phyloP scores from a whole-genome alignment of 2,888 invertebrate genomes.

The Caenorhabditis wallacei region DNA sequence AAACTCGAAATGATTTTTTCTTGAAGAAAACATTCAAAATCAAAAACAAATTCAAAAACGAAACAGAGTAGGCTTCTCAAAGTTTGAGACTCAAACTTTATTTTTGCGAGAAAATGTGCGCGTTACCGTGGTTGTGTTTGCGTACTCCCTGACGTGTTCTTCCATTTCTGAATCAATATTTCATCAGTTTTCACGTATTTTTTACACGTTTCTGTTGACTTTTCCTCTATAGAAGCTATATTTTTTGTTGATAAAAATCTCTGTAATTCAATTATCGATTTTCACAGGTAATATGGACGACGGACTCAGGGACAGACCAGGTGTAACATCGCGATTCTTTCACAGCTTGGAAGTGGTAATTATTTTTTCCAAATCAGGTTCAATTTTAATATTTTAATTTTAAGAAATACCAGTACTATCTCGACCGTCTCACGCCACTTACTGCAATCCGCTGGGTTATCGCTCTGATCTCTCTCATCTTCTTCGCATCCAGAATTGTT shows the following conservation, averaged over 20 bases:
- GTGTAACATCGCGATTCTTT: constrained; percentile 77
- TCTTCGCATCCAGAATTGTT: constrained; percentile 78
- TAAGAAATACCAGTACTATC: constrained; percentile 83
- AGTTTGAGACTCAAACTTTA: neutral
- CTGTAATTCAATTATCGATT: neutral
- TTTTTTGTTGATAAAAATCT: neutral
- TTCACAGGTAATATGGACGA: constrained; percentile 77
- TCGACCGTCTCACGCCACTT: constrained; percentile 82
- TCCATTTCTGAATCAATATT: constrained; percentile 49
- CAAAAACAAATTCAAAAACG: neutral
- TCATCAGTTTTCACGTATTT: constrained; percentile 26
- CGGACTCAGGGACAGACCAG: constrained; percentile 80
- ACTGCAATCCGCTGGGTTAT: constrained; percentile 81
- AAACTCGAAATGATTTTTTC: too few species aligned
- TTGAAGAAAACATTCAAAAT: too few species aligned
- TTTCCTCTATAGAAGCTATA: neutral
- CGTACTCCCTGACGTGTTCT: constrained; percentile 63
- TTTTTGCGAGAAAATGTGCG: constrained; percentile 22
- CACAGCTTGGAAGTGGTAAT: constrained; percentile 78
- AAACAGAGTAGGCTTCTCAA: neutral
- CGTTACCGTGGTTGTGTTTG: constrained; percentile 50
- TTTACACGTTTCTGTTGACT: constrained; percentile 11
- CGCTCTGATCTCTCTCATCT: constrained; percentile 74
- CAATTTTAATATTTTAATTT: constrained; percentile 47
- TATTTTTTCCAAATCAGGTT: constrained; percentile 31